Evolutionary conservation across 2,888 invertebrate species (phyloP).

Genomic region (Apamea anceps): DNA sequence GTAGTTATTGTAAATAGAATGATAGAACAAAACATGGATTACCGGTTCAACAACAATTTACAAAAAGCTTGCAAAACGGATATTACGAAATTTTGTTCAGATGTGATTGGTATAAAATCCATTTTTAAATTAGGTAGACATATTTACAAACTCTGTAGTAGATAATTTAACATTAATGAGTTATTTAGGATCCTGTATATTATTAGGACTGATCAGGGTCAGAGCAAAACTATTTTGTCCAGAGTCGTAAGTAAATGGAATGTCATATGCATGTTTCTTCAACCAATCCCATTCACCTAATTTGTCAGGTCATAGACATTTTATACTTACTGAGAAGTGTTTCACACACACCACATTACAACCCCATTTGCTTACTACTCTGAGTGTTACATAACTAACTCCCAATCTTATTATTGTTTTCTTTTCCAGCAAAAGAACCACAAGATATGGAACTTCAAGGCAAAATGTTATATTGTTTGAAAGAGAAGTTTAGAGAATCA

Average conservation of each 20-base stretch:
- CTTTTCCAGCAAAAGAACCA: constrained; percentile 85
- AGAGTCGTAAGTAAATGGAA: constrained; percentile 40
- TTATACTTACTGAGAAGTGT: background rate
- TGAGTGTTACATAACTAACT: background rate
- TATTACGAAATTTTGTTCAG: constrained; percentile 92
- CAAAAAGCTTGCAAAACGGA: constrained; percentile 95
- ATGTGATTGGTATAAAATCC: constrained; percentile 82
- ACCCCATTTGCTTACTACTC: constrained; percentile 12
- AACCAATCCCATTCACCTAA: background rate
- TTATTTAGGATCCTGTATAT: constrained; percentile 8
- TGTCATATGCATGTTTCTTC: constrained; percentile 3
- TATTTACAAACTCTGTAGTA: constrained; percentile 57
- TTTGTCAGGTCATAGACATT: background rate
- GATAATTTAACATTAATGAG: constrained; percentile 11
- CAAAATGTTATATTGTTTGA: constrained; percentile 95
- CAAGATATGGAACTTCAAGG: constrained; percentile 95
- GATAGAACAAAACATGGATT: constrained; percentile 97
- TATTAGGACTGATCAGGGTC: constrained; percentile 8
- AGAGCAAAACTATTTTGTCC: background rate
- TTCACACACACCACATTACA: background rate
- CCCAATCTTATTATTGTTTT: background rate
- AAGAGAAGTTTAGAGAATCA: constrained; percentile 94
- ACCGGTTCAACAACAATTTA: constrained; percentile 96
- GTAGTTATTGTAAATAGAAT: constrained; percentile 96
- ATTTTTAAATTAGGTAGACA: constrained; percentile 62